Base-by-base conservation (phyloP, 2,888 invertebrate species). In the Cheilosia soror region DNA sequence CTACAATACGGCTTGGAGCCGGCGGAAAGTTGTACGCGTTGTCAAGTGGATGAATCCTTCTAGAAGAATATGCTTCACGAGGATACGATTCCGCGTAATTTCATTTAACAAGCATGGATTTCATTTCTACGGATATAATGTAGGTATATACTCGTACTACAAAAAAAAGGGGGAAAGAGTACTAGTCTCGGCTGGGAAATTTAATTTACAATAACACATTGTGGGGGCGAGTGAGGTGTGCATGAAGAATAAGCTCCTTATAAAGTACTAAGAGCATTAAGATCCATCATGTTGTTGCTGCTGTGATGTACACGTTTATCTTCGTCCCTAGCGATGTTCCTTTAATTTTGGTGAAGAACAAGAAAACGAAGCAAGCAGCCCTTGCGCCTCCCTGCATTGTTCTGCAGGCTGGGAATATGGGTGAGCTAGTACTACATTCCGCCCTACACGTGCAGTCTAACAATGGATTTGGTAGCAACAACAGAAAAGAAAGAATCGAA, bases 31-130 rank as follows among this genome's bases (percentile, higher is more conserved):
- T 65, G 33, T 53, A 13, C 66, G 15, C 57, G 9, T 29, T 63
- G 33, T 51, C 53, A 78, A 71, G 57, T 63, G 69, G 77, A 78
- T 63, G 71, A 49, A 71, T 55, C 33, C 62, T 63, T 75, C 37
- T 3, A 55, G 13, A 29, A 5, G 29, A 47, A 51, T 68, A 71
- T 55, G 37, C n/a, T 31, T 40, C 44, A 40, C 40, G n/a, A 62
- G 44, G 72, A 68, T 62, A 63, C 49, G 71, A 75, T 66, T 80
- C 75, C 80, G 60, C 80, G 66, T 71, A 85, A 85, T 85, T 85
- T 85, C 72, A 81, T 81, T 49, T 71, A 72, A 81, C 47, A 81
- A 80, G 71, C 65, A 76, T 69, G 57, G 49, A 31, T 49, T 69
- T 40, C 60, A 62, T 63, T 42, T 57, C 37, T 11, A 31, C 33